A percentile compares a stretch with the other conserved stretches of the same genome.
These are phyloP conservation scores for Calidris pygmaea DNA, from an alignment of 2,113 vertebrate species.

Conservation along the genomic window DNA sequence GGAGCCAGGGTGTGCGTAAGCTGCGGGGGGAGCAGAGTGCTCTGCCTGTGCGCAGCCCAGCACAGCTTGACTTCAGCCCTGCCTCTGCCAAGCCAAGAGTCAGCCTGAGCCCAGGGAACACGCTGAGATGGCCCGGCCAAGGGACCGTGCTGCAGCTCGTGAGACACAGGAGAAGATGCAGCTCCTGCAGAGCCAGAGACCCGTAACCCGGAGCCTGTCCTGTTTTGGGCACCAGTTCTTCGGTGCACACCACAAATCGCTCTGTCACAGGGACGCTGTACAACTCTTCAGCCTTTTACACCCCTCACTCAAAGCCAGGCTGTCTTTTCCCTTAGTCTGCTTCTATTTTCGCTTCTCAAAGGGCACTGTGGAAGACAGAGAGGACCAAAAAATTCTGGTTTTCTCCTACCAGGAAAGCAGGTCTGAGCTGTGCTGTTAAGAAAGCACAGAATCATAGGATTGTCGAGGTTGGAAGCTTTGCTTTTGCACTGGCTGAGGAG, in stretches of 20 bases:
- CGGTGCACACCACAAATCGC: background rate
- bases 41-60: background rate
- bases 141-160: rapidly evolving
- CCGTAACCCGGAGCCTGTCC: rapidly evolving
- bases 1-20: background rate
- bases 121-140: background rate
- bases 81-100: background rate
- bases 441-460: background rate
- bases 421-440: background rate
- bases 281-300: background rate
- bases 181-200: background rate
- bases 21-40: background rate
- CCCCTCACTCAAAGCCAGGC: background rate
- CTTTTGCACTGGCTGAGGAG: background rate
- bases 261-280: background rate
- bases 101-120: background rate
- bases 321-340: background rate
- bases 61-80: background rate
- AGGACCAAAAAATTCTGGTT: background rate
- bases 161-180: rapidly evolving
- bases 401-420: background rate
- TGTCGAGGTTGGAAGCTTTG: background rate
- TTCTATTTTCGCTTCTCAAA: slow-evolving; percentile 4
- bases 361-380: background rate
- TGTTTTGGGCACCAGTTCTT: background rate